phyloP scores from a whole-genome alignment of 2,888 invertebrate genomes.

The Amphiduros pacificus region DNA sequence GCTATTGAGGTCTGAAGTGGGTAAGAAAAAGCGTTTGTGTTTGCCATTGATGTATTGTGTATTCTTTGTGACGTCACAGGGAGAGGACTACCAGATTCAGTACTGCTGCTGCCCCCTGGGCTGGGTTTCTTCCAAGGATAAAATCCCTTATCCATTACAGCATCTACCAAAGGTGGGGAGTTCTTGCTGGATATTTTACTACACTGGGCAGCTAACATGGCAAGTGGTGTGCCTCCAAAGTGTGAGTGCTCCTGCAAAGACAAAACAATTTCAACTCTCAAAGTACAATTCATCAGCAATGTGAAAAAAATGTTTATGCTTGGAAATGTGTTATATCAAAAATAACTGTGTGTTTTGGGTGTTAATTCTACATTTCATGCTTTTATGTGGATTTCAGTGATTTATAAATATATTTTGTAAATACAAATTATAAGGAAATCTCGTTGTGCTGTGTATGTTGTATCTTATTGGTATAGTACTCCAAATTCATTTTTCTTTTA shows the following conservation, averaged over 20 bases:
- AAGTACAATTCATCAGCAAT: too few relatives aligned
- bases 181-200: constrained; percentile 94
- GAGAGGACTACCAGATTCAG: constrained; percentile 13
- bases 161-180: constrained; percentile 93
- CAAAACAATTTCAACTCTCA: too few relatives aligned
- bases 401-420: too few relatives aligned
- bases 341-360: too few relatives aligned
- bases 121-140: constrained; percentile 96
- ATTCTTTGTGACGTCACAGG: neutral
- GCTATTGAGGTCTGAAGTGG: neutral
- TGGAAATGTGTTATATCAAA: too few relatives aligned
- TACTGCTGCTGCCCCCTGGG: neutral
- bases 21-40: neutral
- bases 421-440: too few relatives aligned
- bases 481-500: too few relatives aligned
- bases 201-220: constrained; percentile 97
- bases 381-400: too few relatives aligned
- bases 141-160: constrained; percentile 94
- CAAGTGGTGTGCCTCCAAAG: constrained; percentile 75
- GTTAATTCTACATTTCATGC: too few relatives aligned
- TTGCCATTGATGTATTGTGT: constrained; percentile 4
- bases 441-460: too few relatives aligned
- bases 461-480: too few relatives aligned
- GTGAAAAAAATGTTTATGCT: too few relatives aligned
- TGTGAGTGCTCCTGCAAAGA: constrained; percentile 47